Percentiles rank a stretch among this genome's conserved stretches.
Conservation (phyloP, 2,113 vertebrate genomes). For the Rattus rattus region DNA sequence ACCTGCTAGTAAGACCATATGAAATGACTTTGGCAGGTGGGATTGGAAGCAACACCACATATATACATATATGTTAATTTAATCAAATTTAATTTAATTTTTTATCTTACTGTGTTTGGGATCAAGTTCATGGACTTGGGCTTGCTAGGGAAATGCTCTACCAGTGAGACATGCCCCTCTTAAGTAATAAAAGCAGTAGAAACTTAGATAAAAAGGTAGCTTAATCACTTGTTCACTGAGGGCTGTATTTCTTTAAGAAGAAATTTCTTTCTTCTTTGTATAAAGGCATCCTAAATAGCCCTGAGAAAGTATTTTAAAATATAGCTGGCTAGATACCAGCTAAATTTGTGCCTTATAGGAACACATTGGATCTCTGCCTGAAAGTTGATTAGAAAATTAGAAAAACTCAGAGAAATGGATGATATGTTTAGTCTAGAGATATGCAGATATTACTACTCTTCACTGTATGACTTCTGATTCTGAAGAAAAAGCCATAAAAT, state of each 20-base stretch:
- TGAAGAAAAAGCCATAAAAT: neutral
- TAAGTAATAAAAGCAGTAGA: neutral
- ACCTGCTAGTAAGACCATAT: neutral
- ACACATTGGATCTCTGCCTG: neutral
- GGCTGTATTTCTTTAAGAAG: neutral
- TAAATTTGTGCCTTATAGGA: neutral
- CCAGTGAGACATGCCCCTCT: neutral
- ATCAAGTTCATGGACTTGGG: neutral
- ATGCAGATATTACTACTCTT: neutral
- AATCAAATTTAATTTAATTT: no score
- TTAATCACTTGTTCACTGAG: neutral
- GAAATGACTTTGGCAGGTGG: neutral
- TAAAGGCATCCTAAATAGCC: neutral
- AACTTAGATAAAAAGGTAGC: neutral
- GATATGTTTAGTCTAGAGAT: neutral
- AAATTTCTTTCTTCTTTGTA: neutral
- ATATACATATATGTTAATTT: no score
- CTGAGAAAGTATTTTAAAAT: neutral
- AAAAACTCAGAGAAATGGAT: neutral
- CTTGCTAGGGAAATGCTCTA: neutral
- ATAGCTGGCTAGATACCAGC: neutral
- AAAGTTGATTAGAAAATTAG: neutral
- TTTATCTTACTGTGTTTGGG: neutral
- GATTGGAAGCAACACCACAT: neutral
- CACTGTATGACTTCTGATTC: neutral